phyloP scores from a whole-genome alignment of 2,113 vertebrate genomes.

The Damaliscus lunatus region DNA sequence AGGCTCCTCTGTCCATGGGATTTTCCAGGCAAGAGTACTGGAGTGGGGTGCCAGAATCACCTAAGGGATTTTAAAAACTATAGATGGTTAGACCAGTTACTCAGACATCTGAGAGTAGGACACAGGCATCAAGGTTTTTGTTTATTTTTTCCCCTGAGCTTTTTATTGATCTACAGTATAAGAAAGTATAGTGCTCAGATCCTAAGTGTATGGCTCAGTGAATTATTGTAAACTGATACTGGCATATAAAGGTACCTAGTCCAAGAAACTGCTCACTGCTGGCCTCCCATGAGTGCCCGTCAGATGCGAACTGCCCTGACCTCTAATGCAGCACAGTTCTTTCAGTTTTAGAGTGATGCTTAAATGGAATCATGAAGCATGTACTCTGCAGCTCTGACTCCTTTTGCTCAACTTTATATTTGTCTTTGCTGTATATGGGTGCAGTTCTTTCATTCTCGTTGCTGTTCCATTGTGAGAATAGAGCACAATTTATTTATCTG shows the following conservation, averaged over 20 bases:
- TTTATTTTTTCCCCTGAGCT: neutral
- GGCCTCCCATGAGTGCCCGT: neutral
- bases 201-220: neutral
- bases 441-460: neutral
- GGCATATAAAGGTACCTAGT: neutral
- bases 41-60: neutral
- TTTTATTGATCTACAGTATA: neutral
- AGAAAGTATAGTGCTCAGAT: neutral
- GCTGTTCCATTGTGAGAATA: neutral
- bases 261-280: neutral
- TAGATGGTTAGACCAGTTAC: neutral
- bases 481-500: neutral
- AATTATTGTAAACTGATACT: neutral
- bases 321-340: neutral
- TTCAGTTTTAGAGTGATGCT: neutral
- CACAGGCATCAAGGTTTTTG: neutral
- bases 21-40: too few species aligned
- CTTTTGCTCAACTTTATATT: neutral
- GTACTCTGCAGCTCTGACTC: neutral
- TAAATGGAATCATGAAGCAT: neutral
- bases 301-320: neutral
- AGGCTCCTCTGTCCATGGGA: too few species aligned
- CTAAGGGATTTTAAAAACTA: neutral
- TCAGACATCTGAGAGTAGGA: neutral
- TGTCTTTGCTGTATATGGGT: neutral